Evolutionary conservation across 2,113 vertebrate species (phyloP).

Genomic region (Ciconia stormi): DNA sequence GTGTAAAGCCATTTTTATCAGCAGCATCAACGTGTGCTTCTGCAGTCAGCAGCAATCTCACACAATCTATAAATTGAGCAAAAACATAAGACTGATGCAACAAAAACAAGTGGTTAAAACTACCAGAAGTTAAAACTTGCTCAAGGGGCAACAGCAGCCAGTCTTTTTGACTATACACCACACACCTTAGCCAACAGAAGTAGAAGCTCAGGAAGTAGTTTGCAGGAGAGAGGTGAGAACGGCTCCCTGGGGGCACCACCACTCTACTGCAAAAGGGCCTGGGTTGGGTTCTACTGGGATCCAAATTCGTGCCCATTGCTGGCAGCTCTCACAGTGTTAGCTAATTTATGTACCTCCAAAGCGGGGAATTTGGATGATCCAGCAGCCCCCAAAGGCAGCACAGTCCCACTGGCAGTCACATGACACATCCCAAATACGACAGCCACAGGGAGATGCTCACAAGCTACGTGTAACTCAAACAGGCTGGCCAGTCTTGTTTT

Average conservation of each 20-base stretch:
- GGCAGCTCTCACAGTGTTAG: not conserved
- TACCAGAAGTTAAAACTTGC: not conserved
- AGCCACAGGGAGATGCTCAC: not conserved
- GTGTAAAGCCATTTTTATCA: constrained; percentile 89
- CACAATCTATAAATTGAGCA: constrained; percentile 82
- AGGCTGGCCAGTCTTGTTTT: not conserved
- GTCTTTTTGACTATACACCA: not conserved
- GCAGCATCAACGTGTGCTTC: constrained; percentile 85
- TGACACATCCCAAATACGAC: not conserved
- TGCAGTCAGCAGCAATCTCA: constrained; percentile 93
- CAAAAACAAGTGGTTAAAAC: not conserved
- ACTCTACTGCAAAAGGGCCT: not conserved
- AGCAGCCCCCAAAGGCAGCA: not conserved
- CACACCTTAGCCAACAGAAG: not conserved
- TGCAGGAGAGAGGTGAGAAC: not conserved
- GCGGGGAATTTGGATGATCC: not conserved
- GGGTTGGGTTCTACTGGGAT: not conserved
- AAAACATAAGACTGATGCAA: not conserved
- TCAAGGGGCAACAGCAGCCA: not conserved
- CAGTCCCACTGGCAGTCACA: not conserved
- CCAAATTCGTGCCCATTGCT: not conserved
- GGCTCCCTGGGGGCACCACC: not conserved
- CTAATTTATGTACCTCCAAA: not conserved
- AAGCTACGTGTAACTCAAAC: not conserved
- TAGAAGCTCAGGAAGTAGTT: not conserved